Evolutionary conservation across 1,140 invertebrate genomes (phyloP).

Genomic region (Hycleus phaleratus): DNA sequence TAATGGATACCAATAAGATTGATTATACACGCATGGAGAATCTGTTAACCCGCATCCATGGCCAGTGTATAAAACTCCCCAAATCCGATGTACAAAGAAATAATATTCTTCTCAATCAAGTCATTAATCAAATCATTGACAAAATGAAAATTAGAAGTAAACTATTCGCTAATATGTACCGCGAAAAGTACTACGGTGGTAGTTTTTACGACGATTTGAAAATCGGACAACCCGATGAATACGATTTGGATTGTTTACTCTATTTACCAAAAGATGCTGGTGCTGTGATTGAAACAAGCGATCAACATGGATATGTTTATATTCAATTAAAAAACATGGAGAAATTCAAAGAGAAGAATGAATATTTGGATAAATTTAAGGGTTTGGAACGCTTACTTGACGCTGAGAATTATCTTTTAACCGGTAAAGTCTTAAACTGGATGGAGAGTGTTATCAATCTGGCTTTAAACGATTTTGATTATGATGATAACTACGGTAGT

Average conservation of each 20-base stretch:
- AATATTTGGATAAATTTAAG: slow-evolving; percentile 1
- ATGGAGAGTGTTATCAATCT: slow-evolving; percentile 21
- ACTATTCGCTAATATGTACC: slow-evolving; percentile 13
- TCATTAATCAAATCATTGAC: background rate
- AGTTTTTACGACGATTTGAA: slow-evolving; percentile 8
- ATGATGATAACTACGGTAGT: background rate
- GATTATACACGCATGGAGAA: slow-evolving; percentile 27
- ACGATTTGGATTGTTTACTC: slow-evolving; percentile 16
- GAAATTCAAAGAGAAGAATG: background rate
- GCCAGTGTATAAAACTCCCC: slow-evolving; percentile 17
- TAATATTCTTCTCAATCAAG: slow-evolving; percentile 13
- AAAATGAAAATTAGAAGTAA: slow-evolving; percentile 12
- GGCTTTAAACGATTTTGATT: slow-evolving; percentile 10
- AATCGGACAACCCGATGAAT: slow-evolving; percentile 5
- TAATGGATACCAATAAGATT: slow-evolving; percentile 11
- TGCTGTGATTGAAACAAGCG: background rate
- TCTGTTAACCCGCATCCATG: slow-evolving; percentile 23
- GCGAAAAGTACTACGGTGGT: slow-evolving; percentile 1
- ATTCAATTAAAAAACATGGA: slow-evolving; percentile 1
- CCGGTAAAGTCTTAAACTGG: slow-evolving; percentile 19
- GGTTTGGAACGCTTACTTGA: slow-evolving; percentile 1
- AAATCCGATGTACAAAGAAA: slow-evolving; percentile 21
- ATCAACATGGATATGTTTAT: slow-evolving; percentile 19
- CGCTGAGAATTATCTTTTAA: slow-evolving; percentile 9
- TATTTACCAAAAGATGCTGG: slow-evolving; percentile 6